A percentile compares a stretch with the other conserved stretches of the same genome.
phyloP scores from a whole-genome alignment of 2,888 invertebrate species.

The Gibbula magus region DNA sequence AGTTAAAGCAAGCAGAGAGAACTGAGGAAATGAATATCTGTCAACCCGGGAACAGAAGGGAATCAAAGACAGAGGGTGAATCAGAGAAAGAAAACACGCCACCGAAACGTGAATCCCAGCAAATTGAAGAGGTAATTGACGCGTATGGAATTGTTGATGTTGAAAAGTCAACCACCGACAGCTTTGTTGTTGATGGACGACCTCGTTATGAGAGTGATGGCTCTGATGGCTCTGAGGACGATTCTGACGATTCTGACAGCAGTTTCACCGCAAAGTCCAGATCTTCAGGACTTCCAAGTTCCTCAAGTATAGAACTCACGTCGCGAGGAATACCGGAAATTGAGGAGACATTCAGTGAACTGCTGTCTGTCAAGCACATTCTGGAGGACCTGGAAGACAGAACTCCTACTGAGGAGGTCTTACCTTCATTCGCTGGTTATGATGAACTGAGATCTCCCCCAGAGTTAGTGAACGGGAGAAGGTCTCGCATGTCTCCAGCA shows the following conservation, averaged over 20 bases:
- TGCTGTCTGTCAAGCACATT: constrained; percentile 43
- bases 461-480: constrained; percentile 19
- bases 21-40: background rate
- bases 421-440: constrained; percentile 28
- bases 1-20: background rate
- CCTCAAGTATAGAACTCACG: background rate
- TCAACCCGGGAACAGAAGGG: background rate
- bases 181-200: too few relatives aligned
- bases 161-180: background rate
- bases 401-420: constrained; percentile 46
- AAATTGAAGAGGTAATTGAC: constrained; percentile 45
- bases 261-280: background rate
- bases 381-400: constrained; percentile 51
- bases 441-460: constrained; percentile 18
- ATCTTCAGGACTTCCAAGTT: background rate
- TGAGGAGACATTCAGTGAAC: constrained; percentile 45
- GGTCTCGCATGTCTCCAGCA: constrained; percentile 45
- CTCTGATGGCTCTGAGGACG: background rate
- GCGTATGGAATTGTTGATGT: constrained; percentile 31
- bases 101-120: constrained; percentile 46
- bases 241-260: background rate
- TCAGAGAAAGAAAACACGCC: constrained; percentile 38
- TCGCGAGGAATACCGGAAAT: constrained; percentile 38
- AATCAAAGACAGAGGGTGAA: constrained; percentile 9
- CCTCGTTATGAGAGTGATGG: background rate